phyloP scores from a whole-genome alignment of 30 jellyfish, hydroid and myxozoan species.

The Phacellophora camtschatica region DNA sequence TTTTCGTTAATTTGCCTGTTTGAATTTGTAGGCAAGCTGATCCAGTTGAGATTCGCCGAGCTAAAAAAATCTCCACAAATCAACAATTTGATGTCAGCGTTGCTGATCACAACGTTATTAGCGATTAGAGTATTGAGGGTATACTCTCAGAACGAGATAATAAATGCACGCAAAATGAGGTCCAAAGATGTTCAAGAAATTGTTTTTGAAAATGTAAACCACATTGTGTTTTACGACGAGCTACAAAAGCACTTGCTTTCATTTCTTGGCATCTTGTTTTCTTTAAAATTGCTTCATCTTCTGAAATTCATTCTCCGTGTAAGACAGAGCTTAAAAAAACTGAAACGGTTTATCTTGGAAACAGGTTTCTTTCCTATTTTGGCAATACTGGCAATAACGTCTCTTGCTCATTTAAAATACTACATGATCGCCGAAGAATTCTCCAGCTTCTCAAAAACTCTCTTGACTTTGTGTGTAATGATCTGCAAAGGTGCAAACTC shows the following conservation, averaged over 20 bases:
- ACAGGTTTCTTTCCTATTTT: neutral
- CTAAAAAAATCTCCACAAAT: no score
- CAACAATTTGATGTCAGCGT: no score
- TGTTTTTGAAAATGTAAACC: neutral
- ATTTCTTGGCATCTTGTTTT: neutral
- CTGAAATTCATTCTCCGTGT: neutral
- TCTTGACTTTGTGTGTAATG: no score
- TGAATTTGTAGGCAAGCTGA: neutral
- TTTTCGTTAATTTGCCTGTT: neutral
- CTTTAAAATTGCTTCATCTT: neutral
- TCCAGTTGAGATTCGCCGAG: neutral
- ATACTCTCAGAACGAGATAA: no score
- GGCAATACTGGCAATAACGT: neutral
- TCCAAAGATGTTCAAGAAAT: no score
- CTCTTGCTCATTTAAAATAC: neutral
- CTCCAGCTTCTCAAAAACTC: no score
- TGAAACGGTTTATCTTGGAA: neutral
- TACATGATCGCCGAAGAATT: no score
- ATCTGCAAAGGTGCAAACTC: no score
- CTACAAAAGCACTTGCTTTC: neutral
- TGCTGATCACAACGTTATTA: no score
- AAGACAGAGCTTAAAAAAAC: neutral
- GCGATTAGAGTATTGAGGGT: no score
- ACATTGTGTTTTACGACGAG: neutral
- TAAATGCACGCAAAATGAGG: no score